Conservation (phyloP, 2,797 vertebrate genomes). For the Heterohyrax brucei region DNA sequence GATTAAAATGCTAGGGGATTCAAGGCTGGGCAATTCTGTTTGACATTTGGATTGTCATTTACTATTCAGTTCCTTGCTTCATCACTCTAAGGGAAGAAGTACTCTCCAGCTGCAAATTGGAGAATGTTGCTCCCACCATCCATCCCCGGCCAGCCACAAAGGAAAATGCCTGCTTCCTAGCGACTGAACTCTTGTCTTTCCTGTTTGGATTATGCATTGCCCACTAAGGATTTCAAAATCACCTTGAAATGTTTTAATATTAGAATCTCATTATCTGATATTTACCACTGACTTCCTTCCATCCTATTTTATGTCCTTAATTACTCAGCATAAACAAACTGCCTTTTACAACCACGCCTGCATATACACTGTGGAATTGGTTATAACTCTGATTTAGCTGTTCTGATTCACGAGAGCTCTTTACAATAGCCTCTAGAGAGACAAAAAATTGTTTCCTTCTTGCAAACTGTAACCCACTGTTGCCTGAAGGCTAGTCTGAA, state of each 20-base stretch:
- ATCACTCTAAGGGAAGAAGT: slow-evolving; percentile 68
- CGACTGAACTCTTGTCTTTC: slow-evolving; percentile 64
- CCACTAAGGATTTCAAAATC: slow-evolving; percentile 78
- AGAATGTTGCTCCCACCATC: slow-evolving; percentile 52
- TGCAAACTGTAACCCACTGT: slow-evolving; percentile 19
- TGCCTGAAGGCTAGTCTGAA: slow-evolving; percentile 3
- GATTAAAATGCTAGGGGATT: slow-evolving; percentile 77
- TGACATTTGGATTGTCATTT: slow-evolving; percentile 74
- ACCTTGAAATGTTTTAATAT: slow-evolving; percentile 74
- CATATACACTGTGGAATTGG: not conserved
- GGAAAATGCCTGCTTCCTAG: slow-evolving; percentile 55
- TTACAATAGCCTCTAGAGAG: not conserved
- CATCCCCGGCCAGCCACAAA: not conserved
- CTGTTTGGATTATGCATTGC: slow-evolving; percentile 50
- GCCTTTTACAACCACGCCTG: not conserved
- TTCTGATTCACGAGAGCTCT: slow-evolving; percentile 6
- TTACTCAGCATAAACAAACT: slow-evolving; percentile 72
- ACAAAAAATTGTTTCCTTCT: not conserved
- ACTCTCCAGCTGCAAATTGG: slow-evolving; percentile 73
- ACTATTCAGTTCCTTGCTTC: slow-evolving; percentile 71
- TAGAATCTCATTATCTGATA: slow-evolving; percentile 80
- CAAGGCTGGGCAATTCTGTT: slow-evolving; percentile 71
- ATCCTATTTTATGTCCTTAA: slow-evolving; percentile 77
- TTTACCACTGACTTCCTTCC: slow-evolving; percentile 76
- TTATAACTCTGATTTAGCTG: slow-evolving; percentile 39